Base-by-base conservation (phyloP, 2,113 vertebrate species). In the Brachionichthys hirsutus region DNA sequence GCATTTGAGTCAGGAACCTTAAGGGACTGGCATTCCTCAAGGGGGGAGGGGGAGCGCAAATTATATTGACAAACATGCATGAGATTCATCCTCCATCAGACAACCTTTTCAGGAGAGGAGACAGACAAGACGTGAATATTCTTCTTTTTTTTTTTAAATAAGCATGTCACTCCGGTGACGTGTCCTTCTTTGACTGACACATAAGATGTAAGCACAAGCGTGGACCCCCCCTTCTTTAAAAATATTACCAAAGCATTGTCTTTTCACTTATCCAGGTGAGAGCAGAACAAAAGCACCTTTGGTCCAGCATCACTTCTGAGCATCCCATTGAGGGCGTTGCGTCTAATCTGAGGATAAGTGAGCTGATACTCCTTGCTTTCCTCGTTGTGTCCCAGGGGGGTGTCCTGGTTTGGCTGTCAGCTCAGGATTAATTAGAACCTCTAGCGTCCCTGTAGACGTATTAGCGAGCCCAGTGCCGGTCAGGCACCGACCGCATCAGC, bases 361-460 rank as follows among this genome's bases (percentile, higher is more conserved):
- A 14, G 75, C 75, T 77, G 80, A 81, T 85, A 81, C 82, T 80
- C 80, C 70, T 88, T 87, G 86, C 90, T 89, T 90, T 87, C 87
- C 78, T 81, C 85, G 88, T 83, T 85, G 85, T 84, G 77, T 92
- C 94, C 89, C 91, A 57, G 41, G 90, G 90, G 93, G 94, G 93
- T 78, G 87, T 69, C 75, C 91, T 91, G 90, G 92, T 93, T 93
- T 93, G 92, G 91, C 93, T 92, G 93, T 93, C 94, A 94, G 92
- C 92, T 86, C 92, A 94, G 93, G 95, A 95, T 96, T 98, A 95
- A 97, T 97, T 97, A 96, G 93, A 91, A 90, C 70, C 83, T 81
- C 70, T 62, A 1, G 44, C 9, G 70, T 95, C 94, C 93, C 93
- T 44, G 86, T 87, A 92, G 94, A 93, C 90, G 85, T 90, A 92